Conservation (phyloP, 2,797 vertebrate species). For the Smutsia gigantea region DNA sequence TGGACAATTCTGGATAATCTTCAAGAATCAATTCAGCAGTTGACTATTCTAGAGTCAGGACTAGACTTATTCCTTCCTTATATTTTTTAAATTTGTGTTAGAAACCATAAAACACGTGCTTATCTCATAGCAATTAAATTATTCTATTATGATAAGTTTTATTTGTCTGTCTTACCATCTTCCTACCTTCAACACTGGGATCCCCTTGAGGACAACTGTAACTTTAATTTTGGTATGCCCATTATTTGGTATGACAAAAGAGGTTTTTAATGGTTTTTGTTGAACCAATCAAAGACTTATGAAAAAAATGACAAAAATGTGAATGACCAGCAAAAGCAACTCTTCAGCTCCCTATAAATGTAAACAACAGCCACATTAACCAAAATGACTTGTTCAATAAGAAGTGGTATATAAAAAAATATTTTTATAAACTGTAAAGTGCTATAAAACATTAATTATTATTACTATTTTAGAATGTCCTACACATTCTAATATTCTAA, state of each 20-base stretch:
- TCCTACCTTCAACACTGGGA: background rate
- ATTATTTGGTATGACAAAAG: slow-evolving; percentile 32
- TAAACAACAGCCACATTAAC: background rate
- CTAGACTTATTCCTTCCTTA: slow-evolving; percentile 10
- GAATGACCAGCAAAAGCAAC: slow-evolving; percentile 18
- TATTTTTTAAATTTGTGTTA: slow-evolving; percentile 11
- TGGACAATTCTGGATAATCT: slow-evolving; percentile 18
- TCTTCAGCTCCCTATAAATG: slow-evolving; percentile 7
- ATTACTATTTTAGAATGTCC: background rate
- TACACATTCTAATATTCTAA: background rate
- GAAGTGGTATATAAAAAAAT: background rate
- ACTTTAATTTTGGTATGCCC: background rate
- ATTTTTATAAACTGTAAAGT: slow-evolving; percentile 28
- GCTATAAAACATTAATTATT: slow-evolving; percentile 10
- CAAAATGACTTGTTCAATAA: background rate
- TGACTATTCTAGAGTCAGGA: background rate
- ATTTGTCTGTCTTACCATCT: background rate
- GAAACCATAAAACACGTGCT: background rate
- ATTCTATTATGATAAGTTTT: background rate
- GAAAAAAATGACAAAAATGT: slow-evolving; percentile 22
- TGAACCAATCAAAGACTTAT: background rate
- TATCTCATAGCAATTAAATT: slow-evolving; percentile 6
- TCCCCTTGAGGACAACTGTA: background rate
- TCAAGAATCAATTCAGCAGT: background rate
- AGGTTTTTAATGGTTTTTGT: background rate